These are phyloP conservation scores for Netelia melanura DNA, from an alignment of 2,888 invertebrate genomes.

Conservation along the genomic window DNA sequence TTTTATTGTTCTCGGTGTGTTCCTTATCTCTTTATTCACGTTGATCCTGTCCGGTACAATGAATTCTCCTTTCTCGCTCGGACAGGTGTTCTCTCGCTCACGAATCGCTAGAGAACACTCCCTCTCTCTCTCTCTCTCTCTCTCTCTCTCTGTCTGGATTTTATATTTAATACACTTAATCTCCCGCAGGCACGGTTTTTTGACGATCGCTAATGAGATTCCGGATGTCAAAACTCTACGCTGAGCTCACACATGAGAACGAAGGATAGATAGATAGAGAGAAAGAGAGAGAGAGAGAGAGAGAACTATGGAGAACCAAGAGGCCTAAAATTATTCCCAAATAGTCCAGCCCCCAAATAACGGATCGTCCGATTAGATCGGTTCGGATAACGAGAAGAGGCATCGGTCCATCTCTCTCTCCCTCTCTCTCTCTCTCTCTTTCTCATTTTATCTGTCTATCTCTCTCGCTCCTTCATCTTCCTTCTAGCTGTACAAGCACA, in stretches of 20 bases:
- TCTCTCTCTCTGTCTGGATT: conserved; percentile 24
- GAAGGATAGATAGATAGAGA: conserved; percentile 35
- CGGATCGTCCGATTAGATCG: conserved; percentile 72
- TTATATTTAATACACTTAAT: conserved; percentile 69
- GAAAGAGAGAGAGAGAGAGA: conserved; percentile 38
- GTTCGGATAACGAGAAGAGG: conserved; percentile 64
- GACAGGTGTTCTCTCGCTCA: conserved; percentile 68
- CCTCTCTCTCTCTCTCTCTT: conserved; percentile 37
- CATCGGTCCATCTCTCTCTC: conserved; percentile 68
- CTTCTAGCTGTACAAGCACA: conserved; percentile 17
- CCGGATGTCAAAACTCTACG: conserved; percentile 83
- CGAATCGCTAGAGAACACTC: conserved; percentile 17
- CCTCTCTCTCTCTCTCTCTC: conserved; percentile 8
- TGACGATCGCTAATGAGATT: conserved; percentile 84
- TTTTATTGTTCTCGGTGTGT: no score
- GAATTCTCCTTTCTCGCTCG: conserved; percentile 40
- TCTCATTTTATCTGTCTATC: conserved; percentile 68
- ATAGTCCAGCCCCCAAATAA: conserved; percentile 70
- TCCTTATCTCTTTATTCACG: conserved; percentile 34
- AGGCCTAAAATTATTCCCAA: conserved; percentile 65
- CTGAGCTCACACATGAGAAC: conserved; percentile 70
- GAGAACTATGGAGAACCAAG: conserved; percentile 25
- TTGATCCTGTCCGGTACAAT: conserved; percentile 52
- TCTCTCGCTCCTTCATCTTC: conserved; percentile 78
- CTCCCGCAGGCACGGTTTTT: conserved; percentile 71